Conservation (phyloP, 2,888 invertebrate species). For the Melanargia galathea region DNA sequence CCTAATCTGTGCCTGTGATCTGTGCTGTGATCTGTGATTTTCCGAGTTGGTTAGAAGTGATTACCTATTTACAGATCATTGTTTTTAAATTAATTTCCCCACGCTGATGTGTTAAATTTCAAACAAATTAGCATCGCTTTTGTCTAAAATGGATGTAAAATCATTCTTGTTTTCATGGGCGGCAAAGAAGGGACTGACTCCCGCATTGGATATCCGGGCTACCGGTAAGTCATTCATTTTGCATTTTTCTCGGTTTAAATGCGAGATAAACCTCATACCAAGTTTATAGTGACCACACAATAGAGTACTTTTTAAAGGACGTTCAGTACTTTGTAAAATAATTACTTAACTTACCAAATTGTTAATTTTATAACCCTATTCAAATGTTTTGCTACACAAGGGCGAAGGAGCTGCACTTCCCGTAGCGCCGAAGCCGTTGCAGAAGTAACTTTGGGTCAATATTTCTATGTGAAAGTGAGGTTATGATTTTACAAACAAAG, state of each 20-base stretch:
- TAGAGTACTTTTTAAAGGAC: not conserved
- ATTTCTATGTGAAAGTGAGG: too few species aligned
- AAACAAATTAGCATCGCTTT: not conserved
- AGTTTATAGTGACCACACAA: not conserved
- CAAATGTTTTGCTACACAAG: too few species aligned
- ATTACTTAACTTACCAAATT: too few species aligned
- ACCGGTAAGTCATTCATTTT: constrained; percentile 83
- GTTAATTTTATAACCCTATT: too few species aligned
- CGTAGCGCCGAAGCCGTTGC: too few species aligned
- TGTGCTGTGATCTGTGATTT: not conserved
- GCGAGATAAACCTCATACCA: not conserved
- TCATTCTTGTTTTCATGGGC: constrained; percentile 95
- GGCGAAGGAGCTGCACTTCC: too few species aligned
- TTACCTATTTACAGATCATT: too few species aligned
- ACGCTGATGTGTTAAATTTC: not conserved
- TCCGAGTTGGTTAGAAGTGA: not conserved
- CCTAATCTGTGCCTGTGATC: too few species aligned
- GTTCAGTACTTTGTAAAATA: too few species aligned
- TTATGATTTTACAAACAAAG: too few species aligned
- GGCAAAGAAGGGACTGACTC: constrained; percentile 88
- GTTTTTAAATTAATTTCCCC: not conserved
- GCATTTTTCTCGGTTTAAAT: not conserved
- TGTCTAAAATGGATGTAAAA: constrained; percentile 81
- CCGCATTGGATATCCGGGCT: constrained; percentile 90
- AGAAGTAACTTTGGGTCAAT: too few species aligned